A percentile compares a stretch with the other conserved stretches of the same genome.
phyloP scores from a whole-genome alignment of 1,140 invertebrate genomes.

The Philopotamus ludificatus region DNA sequence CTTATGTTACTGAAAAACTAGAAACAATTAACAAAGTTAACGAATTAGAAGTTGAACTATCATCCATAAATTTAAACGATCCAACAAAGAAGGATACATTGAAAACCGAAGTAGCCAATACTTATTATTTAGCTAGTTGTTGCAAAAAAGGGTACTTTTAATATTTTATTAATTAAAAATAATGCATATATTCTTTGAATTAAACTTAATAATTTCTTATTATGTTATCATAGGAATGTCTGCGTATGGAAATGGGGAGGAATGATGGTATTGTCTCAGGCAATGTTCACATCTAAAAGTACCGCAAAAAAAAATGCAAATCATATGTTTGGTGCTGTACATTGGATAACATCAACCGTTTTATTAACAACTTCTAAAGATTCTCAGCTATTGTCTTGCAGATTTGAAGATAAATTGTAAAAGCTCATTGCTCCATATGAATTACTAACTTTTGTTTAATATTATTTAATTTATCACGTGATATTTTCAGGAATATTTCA shows the following conservation, averaged over 20 bases:
- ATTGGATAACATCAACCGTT: constrained; percentile 21
- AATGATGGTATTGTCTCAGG: constrained; percentile 14
- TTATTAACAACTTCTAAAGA: constrained; percentile 28
- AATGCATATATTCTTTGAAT: not conserved
- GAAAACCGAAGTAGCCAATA: not conserved
- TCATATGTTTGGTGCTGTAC: constrained; percentile 30
- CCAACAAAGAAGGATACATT: not conserved
- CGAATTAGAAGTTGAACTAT: not conserved
- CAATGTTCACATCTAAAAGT: constrained; percentile 8
- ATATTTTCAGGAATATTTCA: constrained; percentile 2
- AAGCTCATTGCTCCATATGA: not conserved
- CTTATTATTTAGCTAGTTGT: constrained; percentile 28
- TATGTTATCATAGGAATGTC: constrained; percentile 29
- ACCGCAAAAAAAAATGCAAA: constrained; percentile 19
- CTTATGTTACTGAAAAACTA: not conserved
- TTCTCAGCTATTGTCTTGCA: constrained; percentile 28
- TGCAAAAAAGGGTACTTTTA: constrained; percentile 37
- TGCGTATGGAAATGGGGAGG: constrained; percentile 38
- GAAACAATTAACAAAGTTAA: not conserved
- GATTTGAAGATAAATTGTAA: constrained; percentile 2
- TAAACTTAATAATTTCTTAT: constrained; percentile 7
- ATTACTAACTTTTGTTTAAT: not conserved
- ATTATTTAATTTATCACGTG: not conserved
- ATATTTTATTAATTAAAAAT: not conserved
- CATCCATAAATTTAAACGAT: not conserved